Evolutionary conservation across 1,140 invertebrate genomes (phyloP), one percentile per base, ranked within the genome.

Genomic region (Nephotettix cincticeps): DNA sequence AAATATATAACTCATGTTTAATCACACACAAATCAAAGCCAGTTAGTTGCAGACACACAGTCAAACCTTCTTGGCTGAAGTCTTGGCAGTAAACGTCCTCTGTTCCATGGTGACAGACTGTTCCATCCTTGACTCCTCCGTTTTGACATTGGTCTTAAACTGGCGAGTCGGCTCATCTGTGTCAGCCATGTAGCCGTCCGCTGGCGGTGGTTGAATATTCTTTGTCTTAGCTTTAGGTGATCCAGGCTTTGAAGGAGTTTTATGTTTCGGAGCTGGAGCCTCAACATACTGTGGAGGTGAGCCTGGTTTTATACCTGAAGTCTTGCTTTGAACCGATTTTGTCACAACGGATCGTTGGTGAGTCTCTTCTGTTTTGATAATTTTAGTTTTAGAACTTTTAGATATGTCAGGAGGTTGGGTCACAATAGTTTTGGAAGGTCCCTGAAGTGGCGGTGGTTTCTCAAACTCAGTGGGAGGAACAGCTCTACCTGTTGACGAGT

Each of bases 111-210:
- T 61, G 23, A 28, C 13, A 61, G 56, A 27, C 25, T 61, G 56
- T 61, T 61, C 56, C 21, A 13, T 27, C 23, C 23, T 61, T 21
- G 56, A 61, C 56, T 61, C 56, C 27, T 61, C 56, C 4, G 23
- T 29, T n/a, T 61, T 61, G 13, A 23, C 13, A 6, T 3, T 14
- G 4, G 23, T 9, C 23, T 78, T 58, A 75, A 77, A 21, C 83
- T 61, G 56, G 4, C 23, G 21, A 9, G 56, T 79, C 0, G 86
- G 86, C 72, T 91, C 89, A 74, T 90, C 88, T 0, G 89, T 91
- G 75, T 91, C 90, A 0, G 90, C 90, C 77, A 88, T 88, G 74
- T 91, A 91, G 17, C 90, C 90, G 77, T 86, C 88, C 72, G 87
- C 85, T 19, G 76, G 76, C 78, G 85, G 51, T 11, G 40, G 47